phyloP scores from a whole-genome alignment of 2,113 vertebrate genomes.

The Macrotus californicus region DNA sequence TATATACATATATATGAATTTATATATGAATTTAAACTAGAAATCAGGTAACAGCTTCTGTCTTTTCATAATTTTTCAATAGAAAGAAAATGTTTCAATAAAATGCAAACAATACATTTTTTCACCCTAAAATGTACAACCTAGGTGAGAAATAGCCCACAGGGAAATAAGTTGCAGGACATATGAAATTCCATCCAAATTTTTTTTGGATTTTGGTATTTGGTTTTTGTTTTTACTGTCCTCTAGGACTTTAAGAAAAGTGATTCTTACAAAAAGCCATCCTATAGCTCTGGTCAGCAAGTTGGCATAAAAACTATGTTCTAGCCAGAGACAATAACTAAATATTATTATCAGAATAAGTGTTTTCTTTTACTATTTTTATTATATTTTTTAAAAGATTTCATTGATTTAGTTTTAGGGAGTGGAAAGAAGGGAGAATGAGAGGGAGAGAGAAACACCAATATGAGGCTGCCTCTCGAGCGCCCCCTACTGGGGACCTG shows the following conservation, averaged over 20 bases:
- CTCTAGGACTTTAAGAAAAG: background rate
- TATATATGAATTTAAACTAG: background rate
- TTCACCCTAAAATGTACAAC: background rate
- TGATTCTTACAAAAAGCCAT: background rate
- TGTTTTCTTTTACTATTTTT: background rate
- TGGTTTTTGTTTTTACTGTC: background rate
- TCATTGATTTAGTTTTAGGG: no score
- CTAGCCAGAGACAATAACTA: background rate
- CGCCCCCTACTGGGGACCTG: no score
- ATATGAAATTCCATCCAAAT: background rate
- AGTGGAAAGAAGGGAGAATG: no score
- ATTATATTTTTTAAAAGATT: no score
- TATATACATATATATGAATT: background rate
- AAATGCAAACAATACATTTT: background rate
- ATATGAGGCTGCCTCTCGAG: no score
- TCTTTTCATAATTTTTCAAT: background rate
- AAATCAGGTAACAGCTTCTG: background rate
- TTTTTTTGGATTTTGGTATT: background rate
- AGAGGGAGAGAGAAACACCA: no score
- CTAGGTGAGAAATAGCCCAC: background rate
- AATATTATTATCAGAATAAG: background rate
- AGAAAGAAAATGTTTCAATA: background rate
- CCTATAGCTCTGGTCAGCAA: background rate
- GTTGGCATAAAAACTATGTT: background rate
- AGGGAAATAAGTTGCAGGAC: background rate